Evolutionary conservation across 1,140 invertebrate species (phyloP), one percentile per base, ranked within the genome.

Genomic region (Drosophila parabipectinata): DNA sequence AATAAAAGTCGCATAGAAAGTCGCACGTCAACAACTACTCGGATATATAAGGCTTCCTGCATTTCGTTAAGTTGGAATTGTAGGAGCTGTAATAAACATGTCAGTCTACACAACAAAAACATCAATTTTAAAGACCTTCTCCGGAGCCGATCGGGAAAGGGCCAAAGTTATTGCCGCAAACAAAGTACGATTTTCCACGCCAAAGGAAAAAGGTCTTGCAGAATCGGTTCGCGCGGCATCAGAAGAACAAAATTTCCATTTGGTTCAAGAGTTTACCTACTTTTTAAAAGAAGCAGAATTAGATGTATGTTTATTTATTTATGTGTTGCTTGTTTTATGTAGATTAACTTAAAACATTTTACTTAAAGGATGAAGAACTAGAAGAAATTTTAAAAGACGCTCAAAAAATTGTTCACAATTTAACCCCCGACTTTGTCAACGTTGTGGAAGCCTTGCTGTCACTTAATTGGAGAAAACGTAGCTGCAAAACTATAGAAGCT

Each of bases 381-480:
- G 72, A 93, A 4, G 72, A 92, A 6, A 83, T 95, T 24, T 68
- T 95, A 9, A 83, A 81, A 45, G 93, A 94, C 90, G 92, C 94
- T 7, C 93, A 91, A 45, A 92, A 93, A 66, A 94, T 94, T 82
- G 93, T 95, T n/a, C 92, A 93, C 32, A 76, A 94, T 15, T 80
- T 95, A 21, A 93, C 87, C 71, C 92, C 74, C 72, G 92, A 80
- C 8, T 93, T 95, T 72, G 92, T 92, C 66, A 87, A 93, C 39
- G 92, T 95, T 80, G 92, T 95, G n/a, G 94, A 95, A 91, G 93
- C 93, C 14, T 64, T 95, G 47, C 77, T 95, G 9, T 93, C 93
- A n/a, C 78, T 95, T 15, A 91, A 93, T 76, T 95, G 95, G 95
- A 92, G 82, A 2, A 92, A 92, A 45, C 77, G 93, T 24, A 91